Evolutionary conservation across 1,140 invertebrate species (phyloP), one percentile per base, ranked within the genome.

Genomic region (Drosophila pectinifera): DNA sequence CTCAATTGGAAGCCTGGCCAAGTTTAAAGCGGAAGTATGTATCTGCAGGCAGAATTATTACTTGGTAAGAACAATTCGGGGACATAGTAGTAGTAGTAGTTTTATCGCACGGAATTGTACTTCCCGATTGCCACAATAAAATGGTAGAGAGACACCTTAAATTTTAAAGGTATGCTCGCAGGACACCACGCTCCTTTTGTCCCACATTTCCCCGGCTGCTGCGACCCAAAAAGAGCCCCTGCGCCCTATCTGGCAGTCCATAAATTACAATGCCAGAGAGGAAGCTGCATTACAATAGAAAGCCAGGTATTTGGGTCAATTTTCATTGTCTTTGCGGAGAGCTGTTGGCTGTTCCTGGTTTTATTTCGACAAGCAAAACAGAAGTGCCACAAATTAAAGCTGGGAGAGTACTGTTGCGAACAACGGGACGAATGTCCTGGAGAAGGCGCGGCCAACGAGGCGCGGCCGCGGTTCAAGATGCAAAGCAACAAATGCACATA

Each of bases 221-320:
- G 26, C 18, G 54, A 58, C 43, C 36, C 13, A 67, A 70, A 67
- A 46, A 38, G 26, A 3, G 18, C 16, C 31, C 26, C 22, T 3
- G 5, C 26, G 8, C 18, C 28, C 34, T 28, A 16, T 54, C 16
- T 14, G n/a, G 11, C 18, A 55, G 62, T 48, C 69, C 83, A 86
- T 88, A 88, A 86, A 86, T 86, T 86, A 78, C 69, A 75, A 72
- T 62, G 45, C 38, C 41, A 48, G 76, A 48, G 76, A 82, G 78
- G 62, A 77, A 63, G 46, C 48, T 46, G 34, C 67, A 67, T 68
- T 49, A 61, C 24, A 64, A 62, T 59, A 59, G 43, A 42, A 46
- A 46, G 49, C 24, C 75, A 88, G 84, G 79, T 88, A 88, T 88
- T 77, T 86, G 76, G 83, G 83, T 88, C 83, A 88, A 48, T 70